A percentile compares a stretch with the other conserved stretches of the same genome.
phyloP scores from a whole-genome alignment of 2,797 vertebrate species.

The Sternarchorhynchus goeldii region DNA sequence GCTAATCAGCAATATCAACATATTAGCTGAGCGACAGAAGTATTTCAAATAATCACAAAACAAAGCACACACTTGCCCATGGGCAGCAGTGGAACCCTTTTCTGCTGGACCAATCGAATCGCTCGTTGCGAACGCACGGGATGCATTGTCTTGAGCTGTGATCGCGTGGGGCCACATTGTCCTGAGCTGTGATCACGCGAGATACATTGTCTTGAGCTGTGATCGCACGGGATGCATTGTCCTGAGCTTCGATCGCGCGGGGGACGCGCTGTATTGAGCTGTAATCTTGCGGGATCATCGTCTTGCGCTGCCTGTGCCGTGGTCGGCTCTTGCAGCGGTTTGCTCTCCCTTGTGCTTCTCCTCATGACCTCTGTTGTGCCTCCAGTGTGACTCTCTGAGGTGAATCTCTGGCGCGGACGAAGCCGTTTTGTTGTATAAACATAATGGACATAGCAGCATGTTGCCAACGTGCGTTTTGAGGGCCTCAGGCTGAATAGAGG shows the following conservation, averaged over 20 bases:
- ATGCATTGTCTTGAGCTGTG: neutral
- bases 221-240: neutral
- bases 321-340: neutral
- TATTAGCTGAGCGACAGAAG: constrained; percentile 25
- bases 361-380: neutral
- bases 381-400: constrained; percentile 3
- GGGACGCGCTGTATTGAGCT: too few species aligned
- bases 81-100: neutral
- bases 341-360: neutral
- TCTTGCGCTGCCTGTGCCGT: neutral
- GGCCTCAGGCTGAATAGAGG: constrained; percentile 62
- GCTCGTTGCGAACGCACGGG: neutral
- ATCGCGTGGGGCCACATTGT: too few species aligned
- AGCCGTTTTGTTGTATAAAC: neutral
- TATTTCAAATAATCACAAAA: constrained; percentile 27
- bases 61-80: neutral
- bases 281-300: too few species aligned
- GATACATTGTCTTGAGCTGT: too few species aligned
- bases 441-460: constrained; percentile 43
- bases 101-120: neutral
- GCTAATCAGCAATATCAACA: constrained; percentile 40
- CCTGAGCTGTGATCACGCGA: too few species aligned
- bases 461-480: constrained; percentile 60
- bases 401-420: neutral
- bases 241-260: too few species aligned